A percentile compares a stretch with the other conserved stretches of the same genome.
Evolutionary conservation across 2,797 vertebrate species (phyloP).

Genomic region (Nyctalus aviator): DNA sequence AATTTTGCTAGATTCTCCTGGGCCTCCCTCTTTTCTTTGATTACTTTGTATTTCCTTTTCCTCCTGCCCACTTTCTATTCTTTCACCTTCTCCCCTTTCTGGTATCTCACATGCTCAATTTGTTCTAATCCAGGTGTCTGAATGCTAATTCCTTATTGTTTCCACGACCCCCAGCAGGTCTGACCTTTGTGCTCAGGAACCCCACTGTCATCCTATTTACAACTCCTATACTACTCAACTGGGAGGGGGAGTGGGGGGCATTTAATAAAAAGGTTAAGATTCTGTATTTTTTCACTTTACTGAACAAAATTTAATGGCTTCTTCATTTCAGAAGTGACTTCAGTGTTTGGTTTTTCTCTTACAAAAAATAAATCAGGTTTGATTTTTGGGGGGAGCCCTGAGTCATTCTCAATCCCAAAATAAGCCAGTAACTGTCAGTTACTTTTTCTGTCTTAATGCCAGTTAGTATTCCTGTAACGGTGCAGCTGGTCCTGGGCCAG

Average conservation of each 20-base stretch:
- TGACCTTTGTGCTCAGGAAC: not conserved
- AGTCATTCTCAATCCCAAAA: not conserved
- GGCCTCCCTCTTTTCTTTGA: no score
- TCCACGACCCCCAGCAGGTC: accelerated
- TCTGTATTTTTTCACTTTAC: not conserved
- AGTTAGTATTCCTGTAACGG: conserved; percentile 70
- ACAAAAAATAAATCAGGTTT: conserved; percentile 52
- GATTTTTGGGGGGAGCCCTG: not conserved
- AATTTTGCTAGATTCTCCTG: no score
- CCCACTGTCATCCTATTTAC: no score
- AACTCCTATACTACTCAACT: accelerated
- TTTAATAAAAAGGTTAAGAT: not conserved
- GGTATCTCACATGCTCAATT: accelerated
- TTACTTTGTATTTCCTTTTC: not conserved
- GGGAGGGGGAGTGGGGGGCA: accelerated
- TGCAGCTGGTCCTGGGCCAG: not conserved
- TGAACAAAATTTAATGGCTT: not conserved
- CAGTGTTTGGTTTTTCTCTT: not conserved
- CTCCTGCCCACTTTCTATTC: not conserved
- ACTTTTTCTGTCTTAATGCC: not conserved
- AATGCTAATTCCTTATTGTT: not conserved
- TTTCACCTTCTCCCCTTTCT: not conserved
- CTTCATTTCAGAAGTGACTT: conserved; percentile 21
- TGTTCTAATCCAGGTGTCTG: not conserved
- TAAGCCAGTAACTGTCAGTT: not conserved